Evolutionary conservation across 2,113 vertebrate genomes (phyloP).

Genomic region (Cyprinodon brontotheroides): DNA sequence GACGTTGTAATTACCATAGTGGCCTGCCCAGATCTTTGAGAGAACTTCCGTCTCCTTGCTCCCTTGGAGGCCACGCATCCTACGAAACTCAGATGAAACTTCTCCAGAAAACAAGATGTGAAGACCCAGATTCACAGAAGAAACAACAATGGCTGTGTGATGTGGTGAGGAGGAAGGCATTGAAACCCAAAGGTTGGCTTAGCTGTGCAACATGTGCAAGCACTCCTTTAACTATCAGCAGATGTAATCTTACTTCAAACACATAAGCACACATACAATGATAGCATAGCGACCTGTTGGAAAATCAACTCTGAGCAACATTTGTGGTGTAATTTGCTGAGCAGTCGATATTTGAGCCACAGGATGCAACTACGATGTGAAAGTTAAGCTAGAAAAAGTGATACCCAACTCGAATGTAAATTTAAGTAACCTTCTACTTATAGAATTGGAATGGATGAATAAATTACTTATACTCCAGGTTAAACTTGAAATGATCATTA

Average conservation of each 20-base stretch:
- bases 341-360: slow-evolving; percentile 31
- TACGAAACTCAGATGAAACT: slow-evolving; percentile 15
- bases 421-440: neutral
- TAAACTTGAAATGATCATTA: too few relatives aligned
- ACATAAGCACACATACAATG: neutral
- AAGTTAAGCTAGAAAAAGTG: slow-evolving; percentile 35
- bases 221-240: slow-evolving; percentile 23
- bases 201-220: slow-evolving; percentile 39
- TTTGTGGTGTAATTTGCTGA: slow-evolving; percentile 14
- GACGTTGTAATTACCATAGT: slow-evolving; percentile 56
- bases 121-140: neutral
- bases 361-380: slow-evolving; percentile 11
- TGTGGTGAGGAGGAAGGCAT: slow-evolving; percentile 31
- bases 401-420: too few relatives aligned
- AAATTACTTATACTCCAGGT: too few relatives aligned
- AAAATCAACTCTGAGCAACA: slow-evolving; percentile 7
- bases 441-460: neutral
- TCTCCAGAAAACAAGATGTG: slow-evolving; percentile 20
- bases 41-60: slow-evolving; percentile 19
- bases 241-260: neutral
- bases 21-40: slow-evolving; percentile 4
- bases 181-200: slow-evolving; percentile 22
- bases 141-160: slow-evolving; percentile 32
- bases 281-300: neutral
- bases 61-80: slow-evolving; percentile 45